A percentile compares a stretch with the other conserved stretches of the same genome.
phyloP scores from a whole-genome alignment of 2,888 invertebrate species.

The Acrobasis suavella region DNA sequence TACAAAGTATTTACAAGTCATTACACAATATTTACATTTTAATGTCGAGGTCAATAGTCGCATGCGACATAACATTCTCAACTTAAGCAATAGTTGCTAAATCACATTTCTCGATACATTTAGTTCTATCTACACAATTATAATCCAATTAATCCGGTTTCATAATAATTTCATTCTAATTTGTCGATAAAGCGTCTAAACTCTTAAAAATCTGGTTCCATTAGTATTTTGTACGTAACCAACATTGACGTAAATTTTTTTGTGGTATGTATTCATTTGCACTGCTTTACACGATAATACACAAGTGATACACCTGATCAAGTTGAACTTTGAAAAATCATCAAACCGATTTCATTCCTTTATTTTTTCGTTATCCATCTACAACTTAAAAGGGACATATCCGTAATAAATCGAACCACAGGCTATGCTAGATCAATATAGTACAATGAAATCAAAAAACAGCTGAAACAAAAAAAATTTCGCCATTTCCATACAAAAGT shows the following conservation, averaged over 20 bases:
- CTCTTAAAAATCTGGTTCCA: not conserved
- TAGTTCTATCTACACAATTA: not conserved
- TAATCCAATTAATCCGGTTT: conserved; percentile 4
- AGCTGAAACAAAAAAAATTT: too few relatives aligned
- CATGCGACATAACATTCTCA: conserved; percentile 14
- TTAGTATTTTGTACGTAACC: not conserved
- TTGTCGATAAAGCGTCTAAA: not conserved
- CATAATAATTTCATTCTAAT: not conserved
- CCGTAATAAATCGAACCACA: too few relatives aligned
- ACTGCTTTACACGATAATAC: not conserved
- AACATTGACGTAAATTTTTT: not conserved
- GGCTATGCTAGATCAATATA: too few relatives aligned
- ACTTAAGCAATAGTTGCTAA: conserved; percentile 2
- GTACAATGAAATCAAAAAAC: too few relatives aligned
- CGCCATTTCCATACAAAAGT: too few relatives aligned
- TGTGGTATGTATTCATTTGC: not conserved
- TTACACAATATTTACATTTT: not conserved
- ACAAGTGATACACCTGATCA: not conserved
- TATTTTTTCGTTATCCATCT: too few relatives aligned
- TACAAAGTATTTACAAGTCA: not conserved
- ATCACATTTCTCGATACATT: not conserved
- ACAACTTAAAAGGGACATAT: too few relatives aligned
- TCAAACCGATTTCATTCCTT: too few relatives aligned
- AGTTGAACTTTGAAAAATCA: too few relatives aligned
- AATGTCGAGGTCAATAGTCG: conserved; percentile 4